These are phyloP conservation scores for Harpia harpyja DNA, from an alignment of 2,797 vertebrate species.

Conservation along the genomic window DNA sequence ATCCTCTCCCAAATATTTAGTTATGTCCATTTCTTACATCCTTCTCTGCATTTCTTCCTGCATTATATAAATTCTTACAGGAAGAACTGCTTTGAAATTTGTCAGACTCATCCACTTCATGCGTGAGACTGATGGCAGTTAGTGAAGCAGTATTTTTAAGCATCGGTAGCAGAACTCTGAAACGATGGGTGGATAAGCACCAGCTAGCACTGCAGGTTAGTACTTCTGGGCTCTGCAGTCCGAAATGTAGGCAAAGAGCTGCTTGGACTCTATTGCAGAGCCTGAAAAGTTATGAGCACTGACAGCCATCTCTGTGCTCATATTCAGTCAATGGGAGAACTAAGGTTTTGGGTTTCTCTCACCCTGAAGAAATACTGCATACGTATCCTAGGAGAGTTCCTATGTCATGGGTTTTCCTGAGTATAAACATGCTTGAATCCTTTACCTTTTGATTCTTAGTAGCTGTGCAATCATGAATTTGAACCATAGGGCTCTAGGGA, in stretches of 20 bases:
- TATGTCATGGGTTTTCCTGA: background rate
- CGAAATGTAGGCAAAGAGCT: background rate
- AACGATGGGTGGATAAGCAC: background rate
- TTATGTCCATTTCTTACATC: background rate
- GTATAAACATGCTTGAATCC: background rate
- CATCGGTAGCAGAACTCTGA: background rate
- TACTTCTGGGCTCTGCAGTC: background rate
- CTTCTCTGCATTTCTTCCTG: background rate
- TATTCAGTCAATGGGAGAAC: background rate
- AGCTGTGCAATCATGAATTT: background rate
- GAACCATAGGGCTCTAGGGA: background rate
- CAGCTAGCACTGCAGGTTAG: background rate
- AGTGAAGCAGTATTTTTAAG: background rate
- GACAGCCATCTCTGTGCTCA: background rate
- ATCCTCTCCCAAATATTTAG: background rate
- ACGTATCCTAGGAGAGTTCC: background rate
- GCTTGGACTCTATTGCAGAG: background rate
- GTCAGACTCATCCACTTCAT: background rate
- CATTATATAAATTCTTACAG: background rate
- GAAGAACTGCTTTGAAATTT: background rate
- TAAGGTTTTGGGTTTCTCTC: background rate
- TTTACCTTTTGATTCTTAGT: background rate
- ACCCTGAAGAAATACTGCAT: background rate
- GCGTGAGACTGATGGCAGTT: background rate
- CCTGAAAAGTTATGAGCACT: background rate